Conservation (phyloP, 2,797 vertebrate species). For the Enteromius trimaculatus region DNA sequence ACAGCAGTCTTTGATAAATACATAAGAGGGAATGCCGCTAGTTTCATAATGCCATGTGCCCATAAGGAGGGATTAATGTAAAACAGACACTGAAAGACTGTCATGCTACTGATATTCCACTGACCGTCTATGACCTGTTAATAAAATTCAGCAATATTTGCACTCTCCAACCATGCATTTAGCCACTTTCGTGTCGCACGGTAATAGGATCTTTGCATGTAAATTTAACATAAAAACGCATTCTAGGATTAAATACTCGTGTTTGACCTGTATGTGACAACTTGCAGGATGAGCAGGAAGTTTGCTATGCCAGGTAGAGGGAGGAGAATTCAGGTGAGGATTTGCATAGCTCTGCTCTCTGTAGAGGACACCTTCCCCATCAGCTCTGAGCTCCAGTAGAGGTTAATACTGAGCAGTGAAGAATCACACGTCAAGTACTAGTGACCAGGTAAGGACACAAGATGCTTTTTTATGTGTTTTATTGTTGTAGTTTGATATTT, state of each 20-base stretch:
- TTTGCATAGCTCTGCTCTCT: constrained; percentile 60
- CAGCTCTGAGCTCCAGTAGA: constrained; percentile 10
- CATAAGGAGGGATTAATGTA: background rate
- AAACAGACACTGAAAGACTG: constrained; percentile 2
- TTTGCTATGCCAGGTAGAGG: constrained; percentile 30
- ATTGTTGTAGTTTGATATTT: background rate
- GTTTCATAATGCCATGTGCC: background rate
- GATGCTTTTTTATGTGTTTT: background rate
- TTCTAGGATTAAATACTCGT: background rate
- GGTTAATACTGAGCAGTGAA: background rate
- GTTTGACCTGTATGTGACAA: background rate
- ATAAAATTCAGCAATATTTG: constrained; percentile 21
- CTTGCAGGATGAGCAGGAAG: constrained; percentile 46
- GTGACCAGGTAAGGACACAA: constrained; percentile 27
- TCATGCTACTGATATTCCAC: background rate
- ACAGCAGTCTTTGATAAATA: background rate
- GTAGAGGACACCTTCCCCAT: constrained; percentile 23
- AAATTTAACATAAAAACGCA: background rate
- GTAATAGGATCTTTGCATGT: background rate
- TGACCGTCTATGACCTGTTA: background rate
- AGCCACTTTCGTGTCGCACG: background rate
- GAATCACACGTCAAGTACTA: background rate
- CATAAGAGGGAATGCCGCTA: background rate
- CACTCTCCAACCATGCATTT: constrained; percentile 11
- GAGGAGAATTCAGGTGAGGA: constrained; percentile 48